Conservation (phyloP, 2,888 invertebrate species). For the Drosophila kokeensis region DNA sequence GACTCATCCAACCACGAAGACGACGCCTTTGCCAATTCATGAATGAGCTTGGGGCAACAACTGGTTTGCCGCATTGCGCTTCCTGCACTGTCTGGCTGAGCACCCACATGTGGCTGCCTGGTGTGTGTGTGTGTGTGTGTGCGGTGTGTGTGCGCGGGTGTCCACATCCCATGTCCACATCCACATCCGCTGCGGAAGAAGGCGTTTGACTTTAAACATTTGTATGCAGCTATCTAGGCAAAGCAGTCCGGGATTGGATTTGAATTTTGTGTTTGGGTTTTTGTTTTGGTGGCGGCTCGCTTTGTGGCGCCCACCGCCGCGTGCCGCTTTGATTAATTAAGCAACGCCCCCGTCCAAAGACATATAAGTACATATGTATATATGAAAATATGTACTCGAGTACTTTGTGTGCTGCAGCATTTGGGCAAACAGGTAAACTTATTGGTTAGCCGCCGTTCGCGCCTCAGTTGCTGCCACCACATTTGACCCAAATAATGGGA, state of each 20-base stretch:
- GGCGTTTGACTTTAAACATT: conserved; percentile 65
- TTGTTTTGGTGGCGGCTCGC: conserved; percentile 53
- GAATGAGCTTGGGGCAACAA: conserved; percentile 52
- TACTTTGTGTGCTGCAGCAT: conserved; percentile 18
- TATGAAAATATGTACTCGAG: background rate
- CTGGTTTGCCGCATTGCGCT: conserved; percentile 47
- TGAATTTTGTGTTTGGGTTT: conserved; percentile 6
- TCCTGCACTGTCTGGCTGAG: conserved; percentile 44
- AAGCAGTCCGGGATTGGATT: conserved; percentile 59
- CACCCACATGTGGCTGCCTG: conserved; percentile 64
- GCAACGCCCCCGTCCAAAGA: conserved; percentile 43
- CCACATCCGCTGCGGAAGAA: conserved; percentile 78
- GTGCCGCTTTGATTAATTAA: conserved; percentile 77
- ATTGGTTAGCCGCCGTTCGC: conserved; percentile 38
- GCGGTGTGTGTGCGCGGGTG: conserved; percentile 50
- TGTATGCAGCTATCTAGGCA: conserved; percentile 54
- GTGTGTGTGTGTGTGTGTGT: conserved; percentile 25
- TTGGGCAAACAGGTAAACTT: conserved; percentile 39
- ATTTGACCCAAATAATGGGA: conserved; percentile 50
- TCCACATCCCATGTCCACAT: conserved; percentile 41
- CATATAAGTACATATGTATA: conserved; percentile 5
- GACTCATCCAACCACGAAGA: conserved; percentile 38
- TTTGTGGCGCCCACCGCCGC: conserved; percentile 78
- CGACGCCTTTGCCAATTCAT: conserved; percentile 69
- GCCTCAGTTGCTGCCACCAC: conserved; percentile 28